Percentiles rank a stretch among this genome's conserved stretches.
phyloP scores from a whole-genome alignment of 2,888 invertebrate genomes.

The Myopa testacea region DNA sequence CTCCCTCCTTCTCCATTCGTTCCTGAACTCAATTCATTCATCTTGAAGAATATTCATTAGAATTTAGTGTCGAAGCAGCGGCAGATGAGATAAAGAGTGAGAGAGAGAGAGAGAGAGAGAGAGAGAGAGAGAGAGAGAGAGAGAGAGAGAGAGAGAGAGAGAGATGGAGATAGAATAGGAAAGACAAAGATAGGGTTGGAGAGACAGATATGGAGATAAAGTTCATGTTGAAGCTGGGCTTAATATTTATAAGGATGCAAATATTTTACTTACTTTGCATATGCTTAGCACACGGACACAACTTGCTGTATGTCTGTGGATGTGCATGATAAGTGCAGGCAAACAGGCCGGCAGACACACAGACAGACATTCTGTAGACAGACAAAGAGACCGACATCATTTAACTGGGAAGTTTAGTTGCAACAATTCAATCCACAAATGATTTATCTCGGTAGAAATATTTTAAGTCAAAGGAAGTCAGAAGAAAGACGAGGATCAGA shows the following conservation, averaged over 20 bases:
- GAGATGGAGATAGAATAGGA: background rate
- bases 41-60: constrained; percentile 62
- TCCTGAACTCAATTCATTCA: constrained; percentile 49
- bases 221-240: constrained; percentile 44
- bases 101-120: constrained; percentile 9
- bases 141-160: too few relatives aligned
- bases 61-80: constrained; percentile 43
- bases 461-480: constrained; percentile 46
- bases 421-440: constrained; percentile 61
- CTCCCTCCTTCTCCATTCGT: constrained; percentile 19
- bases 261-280: constrained; percentile 67
- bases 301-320: background rate
- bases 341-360: background rate
- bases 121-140: constrained; percentile 32
- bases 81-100: background rate
- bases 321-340: background rate
- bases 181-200: background rate
- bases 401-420: constrained; percentile 43
- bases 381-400: constrained; percentile 31
- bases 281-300: constrained; percentile 55
- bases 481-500: background rate
- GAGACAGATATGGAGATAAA: background rate
- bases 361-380: background rate
- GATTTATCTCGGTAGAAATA: constrained; percentile 57
- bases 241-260: constrained; percentile 67